Base-by-base conservation (phyloP, 2,113 vertebrate genomes). In the Coracopsis vasa region DNA sequence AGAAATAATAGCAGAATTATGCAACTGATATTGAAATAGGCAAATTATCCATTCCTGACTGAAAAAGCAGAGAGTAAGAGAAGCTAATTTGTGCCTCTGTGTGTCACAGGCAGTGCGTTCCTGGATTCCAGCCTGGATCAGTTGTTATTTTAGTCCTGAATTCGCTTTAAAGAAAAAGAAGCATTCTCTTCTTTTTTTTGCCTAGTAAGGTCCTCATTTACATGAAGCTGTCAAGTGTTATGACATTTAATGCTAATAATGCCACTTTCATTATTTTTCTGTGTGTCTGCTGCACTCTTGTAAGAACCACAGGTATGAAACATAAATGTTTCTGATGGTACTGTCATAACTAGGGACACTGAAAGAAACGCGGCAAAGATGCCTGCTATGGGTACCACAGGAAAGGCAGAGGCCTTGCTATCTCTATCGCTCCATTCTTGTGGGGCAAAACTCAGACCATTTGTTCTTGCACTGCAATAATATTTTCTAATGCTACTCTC, bases 191-290 rank as follows among this genome's bases (percentile, higher is more conserved):
- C 10, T 41, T 79, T 83, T 91, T 48, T 78, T 56, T 81, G 10
- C 89, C 81, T 70, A 20, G 84, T 64, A 90, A 93, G 84, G 61
- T 58, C 15, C 90, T 97, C 77, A 97, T 97, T 97, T 98, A 92
- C 97, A 96, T 95, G 75, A 61, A 91, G 58, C 95, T 98, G 96
- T 97, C 97, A 97, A 94, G 73, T 95, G 77, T 82, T 97, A 82
- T 93, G 92, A 97, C 86, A 97, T 87, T 96, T 95, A 94, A 79
- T 93, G 92, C 62, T 96, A 97, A 95, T 97, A 97, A 97, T 91
- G 82, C 80, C 89, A 90, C 90, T 97, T 96, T 83, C 83, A 92
- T 93, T 96, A 92, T 92, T 91, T 94, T 93, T 33, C 72, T 45
- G 16, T 58, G 21, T 65, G 74, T 95, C 87, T 97, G 31, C 92